These are phyloP conservation scores for Eucera pruinosa DNA, from an alignment of 2,888 invertebrate genomes.

Conservation along the genomic window DNA sequence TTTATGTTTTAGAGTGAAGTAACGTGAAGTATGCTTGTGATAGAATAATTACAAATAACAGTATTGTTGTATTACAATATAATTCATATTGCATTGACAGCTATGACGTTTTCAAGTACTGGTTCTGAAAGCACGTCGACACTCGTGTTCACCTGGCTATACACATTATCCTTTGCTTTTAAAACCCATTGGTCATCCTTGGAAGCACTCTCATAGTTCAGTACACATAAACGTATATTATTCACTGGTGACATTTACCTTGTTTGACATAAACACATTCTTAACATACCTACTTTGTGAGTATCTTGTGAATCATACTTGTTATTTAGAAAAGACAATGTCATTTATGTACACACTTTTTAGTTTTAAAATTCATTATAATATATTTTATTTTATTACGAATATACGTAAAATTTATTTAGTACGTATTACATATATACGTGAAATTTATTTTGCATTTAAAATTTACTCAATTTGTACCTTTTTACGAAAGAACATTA, in stretches of 20 bases:
- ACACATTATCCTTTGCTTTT: not conserved
- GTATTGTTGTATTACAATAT: not conserved
- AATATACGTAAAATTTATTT: too few species aligned
- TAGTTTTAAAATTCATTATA: not conserved
- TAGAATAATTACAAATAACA: too few species aligned
- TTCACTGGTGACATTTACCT: not conserved
- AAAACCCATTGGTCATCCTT: constrained; percentile 15
- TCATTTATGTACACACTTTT: not conserved
- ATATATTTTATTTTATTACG: too few species aligned
- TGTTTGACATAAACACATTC: not conserved
- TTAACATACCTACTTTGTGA: not conserved
- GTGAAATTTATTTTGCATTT: too few species aligned
- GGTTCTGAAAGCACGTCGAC: not conserved
- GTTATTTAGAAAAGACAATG: not conserved
- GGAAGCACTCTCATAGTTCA: not conserved
- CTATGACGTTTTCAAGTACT: not conserved
- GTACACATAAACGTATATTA: not conserved
- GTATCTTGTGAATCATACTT: not conserved
- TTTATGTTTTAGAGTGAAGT: too few species aligned
- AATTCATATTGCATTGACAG: not conserved
- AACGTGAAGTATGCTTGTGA: not conserved
- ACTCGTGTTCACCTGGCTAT: not conserved
- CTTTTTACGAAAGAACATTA: too few species aligned
- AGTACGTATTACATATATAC: too few species aligned
- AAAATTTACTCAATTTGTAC: too few species aligned